Conservation (phyloP, 1,140 invertebrate genomes). For the Caenorhabditis tropicalis region DNA sequence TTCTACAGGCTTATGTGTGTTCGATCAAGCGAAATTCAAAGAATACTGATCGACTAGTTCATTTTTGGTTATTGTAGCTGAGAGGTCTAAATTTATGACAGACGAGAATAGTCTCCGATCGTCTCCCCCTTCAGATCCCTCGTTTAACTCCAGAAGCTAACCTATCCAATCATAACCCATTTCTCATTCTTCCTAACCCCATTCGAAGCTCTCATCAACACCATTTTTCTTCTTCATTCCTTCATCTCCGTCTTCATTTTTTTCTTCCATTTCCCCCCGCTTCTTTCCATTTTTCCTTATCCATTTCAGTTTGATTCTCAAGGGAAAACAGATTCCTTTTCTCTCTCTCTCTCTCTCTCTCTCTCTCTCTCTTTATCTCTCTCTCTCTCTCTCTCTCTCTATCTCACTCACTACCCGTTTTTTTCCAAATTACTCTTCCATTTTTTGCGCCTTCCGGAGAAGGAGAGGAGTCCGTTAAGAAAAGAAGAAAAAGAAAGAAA, state of each 20-base stretch:
- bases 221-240: slow-evolving; percentile 9
- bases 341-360: background rate
- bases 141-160: too few species aligned
- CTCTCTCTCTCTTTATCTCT: background rate
- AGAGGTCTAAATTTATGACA: too few species aligned
- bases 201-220: slow-evolving; percentile 16
- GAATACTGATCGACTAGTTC: too few species aligned
- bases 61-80: too few species aligned
- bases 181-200: background rate
- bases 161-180: background rate
- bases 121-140: too few species aligned
- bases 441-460: slow-evolving; percentile 39
- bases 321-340: background rate
- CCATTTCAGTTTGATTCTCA: background rate
- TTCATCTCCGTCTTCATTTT: background rate
- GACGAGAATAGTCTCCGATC: too few species aligned
- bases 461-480: background rate
- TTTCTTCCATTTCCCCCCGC: background rate
- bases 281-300: slow-evolving; percentile 1
- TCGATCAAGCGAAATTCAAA: too few species aligned
- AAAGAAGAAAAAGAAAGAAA: background rate
- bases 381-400: too few species aligned
- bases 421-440: background rate
- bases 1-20: too few species aligned
- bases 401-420: too few species aligned